phyloP scores from a whole-genome alignment of 2,113 vertebrate genomes.

The Lutjanus erythropterus region DNA sequence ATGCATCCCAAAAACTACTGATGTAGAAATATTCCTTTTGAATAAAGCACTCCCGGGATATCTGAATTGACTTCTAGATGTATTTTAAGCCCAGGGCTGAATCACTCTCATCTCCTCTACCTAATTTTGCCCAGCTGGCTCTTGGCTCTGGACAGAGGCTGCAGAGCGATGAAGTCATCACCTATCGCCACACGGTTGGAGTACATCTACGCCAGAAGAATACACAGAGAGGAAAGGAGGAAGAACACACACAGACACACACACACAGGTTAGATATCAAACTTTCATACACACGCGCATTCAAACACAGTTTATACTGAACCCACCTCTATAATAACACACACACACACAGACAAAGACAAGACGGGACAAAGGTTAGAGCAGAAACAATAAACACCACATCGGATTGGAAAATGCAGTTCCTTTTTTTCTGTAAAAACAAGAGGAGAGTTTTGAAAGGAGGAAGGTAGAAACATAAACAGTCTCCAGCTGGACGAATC shows the following conservation, averaged over 20 bases:
- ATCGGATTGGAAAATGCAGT: constrained; percentile 18
- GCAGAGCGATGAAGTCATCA: constrained; percentile 99
- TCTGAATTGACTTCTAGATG: constrained; percentile 5
- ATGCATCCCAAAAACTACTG: neutral
- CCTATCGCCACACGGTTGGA: constrained; percentile 97
- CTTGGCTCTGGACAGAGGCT: constrained; percentile 99
- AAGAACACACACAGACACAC: constrained; percentile 60
- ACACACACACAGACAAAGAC: constrained; percentile 25
- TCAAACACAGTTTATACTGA: neutral
- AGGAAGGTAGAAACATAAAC: constrained; percentile 21
- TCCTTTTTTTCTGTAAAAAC: constrained; percentile 3
- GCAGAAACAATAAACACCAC: constrained; percentile 53
- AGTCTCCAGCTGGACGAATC: constrained; percentile 47
- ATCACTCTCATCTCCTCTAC: constrained; percentile 90
- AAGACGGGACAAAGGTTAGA: constrained; percentile 55
- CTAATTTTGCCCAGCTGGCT: constrained; percentile 99
- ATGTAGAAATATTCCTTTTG: constrained; percentile 52
- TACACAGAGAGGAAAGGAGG: constrained; percentile 52
- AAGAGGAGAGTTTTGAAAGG: constrained; percentile 12
- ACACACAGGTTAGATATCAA: constrained; percentile 63
- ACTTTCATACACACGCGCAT: neutral
- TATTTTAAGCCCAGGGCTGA: constrained; percentile 49
- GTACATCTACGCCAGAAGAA: constrained; percentile 94
- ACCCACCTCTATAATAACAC: neutral
- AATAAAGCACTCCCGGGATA: constrained; percentile 53